A percentile compares a stretch with the other conserved stretches of the same genome.
Evolutionary conservation across 2,113 vertebrate genomes (phyloP).

Genomic region (Malurus melanocephalus): DNA sequence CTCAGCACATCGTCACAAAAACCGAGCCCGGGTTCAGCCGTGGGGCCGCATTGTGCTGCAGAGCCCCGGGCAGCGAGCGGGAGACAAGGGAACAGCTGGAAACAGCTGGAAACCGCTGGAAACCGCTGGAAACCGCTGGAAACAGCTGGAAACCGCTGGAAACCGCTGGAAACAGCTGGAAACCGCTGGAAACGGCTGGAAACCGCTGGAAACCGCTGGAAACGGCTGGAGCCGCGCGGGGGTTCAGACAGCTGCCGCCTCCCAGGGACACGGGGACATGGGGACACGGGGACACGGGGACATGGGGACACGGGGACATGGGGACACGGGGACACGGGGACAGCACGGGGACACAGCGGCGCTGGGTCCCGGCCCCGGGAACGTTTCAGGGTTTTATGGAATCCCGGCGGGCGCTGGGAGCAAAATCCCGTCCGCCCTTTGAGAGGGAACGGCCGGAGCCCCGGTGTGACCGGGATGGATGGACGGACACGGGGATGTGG

Average conservation of each 20-base stretch:
- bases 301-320: neutral
- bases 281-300: neutral
- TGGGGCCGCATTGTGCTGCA: neutral
- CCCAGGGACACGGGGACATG: neutral
- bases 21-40: neutral
- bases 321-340: neutral
- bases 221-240: neutral
- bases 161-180: neutral
- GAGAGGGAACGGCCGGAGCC: neutral
- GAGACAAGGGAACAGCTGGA: neutral
- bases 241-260: neutral
- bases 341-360: no score
- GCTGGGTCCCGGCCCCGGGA: rapidly evolving
- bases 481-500: neutral
- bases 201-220: neutral
- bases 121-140: neutral
- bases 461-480: rapidly evolving
- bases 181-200: neutral
- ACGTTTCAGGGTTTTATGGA: neutral
- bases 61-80: neutral
- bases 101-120: neutral
- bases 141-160: neutral
- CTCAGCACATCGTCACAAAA: neutral
- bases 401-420: neutral
- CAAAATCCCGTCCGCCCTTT: rapidly evolving